Evolutionary conservation across 1,140 invertebrate genomes (phyloP).

Genomic region (Caerostris extrusa): DNA sequence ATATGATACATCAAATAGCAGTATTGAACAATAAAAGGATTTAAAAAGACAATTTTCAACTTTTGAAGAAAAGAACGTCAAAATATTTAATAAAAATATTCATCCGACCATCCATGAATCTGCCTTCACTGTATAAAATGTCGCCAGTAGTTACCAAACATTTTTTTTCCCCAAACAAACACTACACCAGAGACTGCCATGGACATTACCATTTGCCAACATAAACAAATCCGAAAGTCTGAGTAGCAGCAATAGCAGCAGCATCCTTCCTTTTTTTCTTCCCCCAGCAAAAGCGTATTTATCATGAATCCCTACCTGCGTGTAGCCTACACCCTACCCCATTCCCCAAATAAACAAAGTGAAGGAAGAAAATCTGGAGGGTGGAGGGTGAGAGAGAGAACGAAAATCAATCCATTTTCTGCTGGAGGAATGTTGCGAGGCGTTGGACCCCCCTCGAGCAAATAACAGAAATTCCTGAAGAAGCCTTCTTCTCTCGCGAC

Average conservation of each 20-base stretch:
- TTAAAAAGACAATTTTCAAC: no score
- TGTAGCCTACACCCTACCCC: background rate
- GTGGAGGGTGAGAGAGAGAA: background rate
- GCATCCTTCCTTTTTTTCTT: background rate
- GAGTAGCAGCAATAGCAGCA: no score
- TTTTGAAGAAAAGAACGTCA: no score
- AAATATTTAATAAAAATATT: no score
- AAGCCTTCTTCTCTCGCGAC: slow-evolving; percentile 10
- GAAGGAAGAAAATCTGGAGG: background rate
- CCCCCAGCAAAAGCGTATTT: background rate
- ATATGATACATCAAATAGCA: no score
- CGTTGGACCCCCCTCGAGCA: slow-evolving; percentile 41
- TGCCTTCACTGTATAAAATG: no score
- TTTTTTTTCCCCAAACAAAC: background rate
- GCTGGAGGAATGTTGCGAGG: slow-evolving; percentile 22
- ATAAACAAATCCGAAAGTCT: background rate
- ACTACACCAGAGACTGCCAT: no score
- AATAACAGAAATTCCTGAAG: slow-evolving; percentile 73
- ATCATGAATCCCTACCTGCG: background rate
- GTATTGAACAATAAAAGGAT: no score
- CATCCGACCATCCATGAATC: no score
- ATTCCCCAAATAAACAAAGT: slow-evolving; percentile 49
- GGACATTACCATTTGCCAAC: slow-evolving; percentile 36
- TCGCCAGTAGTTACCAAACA: background rate
- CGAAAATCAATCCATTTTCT: slow-evolving; percentile 72